Percentiles rank a stretch among this genome's conserved stretches.
These are phyloP conservation scores for Epistrophella euchroma DNA, from an alignment of 2,888 invertebrate species.

Conservation along the genomic window DNA sequence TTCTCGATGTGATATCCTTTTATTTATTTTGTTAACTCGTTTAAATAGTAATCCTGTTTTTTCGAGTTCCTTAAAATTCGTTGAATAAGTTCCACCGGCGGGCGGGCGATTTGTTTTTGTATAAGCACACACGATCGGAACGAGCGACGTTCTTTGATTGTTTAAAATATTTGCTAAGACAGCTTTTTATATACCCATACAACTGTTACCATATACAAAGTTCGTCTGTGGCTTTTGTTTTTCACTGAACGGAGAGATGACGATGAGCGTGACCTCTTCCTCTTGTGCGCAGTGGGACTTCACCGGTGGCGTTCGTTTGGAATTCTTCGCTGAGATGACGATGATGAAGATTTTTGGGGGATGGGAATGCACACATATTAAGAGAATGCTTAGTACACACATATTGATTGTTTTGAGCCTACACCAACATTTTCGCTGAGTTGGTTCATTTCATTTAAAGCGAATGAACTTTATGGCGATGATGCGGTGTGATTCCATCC, in stretches of 20 bases:
- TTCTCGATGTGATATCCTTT: slow-evolving; percentile 46
- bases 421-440: slow-evolving; percentile 72
- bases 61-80: slow-evolving; percentile 29
- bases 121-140: slow-evolving; percentile 72
- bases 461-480: slow-evolving; percentile 23
- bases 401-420: slow-evolving; percentile 57
- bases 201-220: slow-evolving; percentile 60
- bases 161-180: slow-evolving; percentile 71
- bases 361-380: slow-evolving; percentile 50
- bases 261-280: slow-evolving; percentile 68
- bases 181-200: slow-evolving; percentile 75
- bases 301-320: slow-evolving; percentile 33
- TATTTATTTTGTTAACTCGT: slow-evolving; percentile 34
- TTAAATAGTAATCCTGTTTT: slow-evolving; percentile 34
- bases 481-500: slow-evolving; percentile 13
- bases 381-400: slow-evolving; percentile 5
- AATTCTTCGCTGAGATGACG: slow-evolving; percentile 56
- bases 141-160: slow-evolving; percentile 75
- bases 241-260: slow-evolving; percentile 68
- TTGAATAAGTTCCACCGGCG: slow-evolving; percentile 57
- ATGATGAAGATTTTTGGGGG: slow-evolving; percentile 52
- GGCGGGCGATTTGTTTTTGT: slow-evolving; percentile 46
- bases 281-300: slow-evolving; percentile 60
- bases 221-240: slow-evolving; percentile 56
- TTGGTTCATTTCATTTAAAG: slow-evolving; percentile 28